Conservation (phyloP, 2,888 invertebrate genomes). For the Melolontha melolontha region DNA sequence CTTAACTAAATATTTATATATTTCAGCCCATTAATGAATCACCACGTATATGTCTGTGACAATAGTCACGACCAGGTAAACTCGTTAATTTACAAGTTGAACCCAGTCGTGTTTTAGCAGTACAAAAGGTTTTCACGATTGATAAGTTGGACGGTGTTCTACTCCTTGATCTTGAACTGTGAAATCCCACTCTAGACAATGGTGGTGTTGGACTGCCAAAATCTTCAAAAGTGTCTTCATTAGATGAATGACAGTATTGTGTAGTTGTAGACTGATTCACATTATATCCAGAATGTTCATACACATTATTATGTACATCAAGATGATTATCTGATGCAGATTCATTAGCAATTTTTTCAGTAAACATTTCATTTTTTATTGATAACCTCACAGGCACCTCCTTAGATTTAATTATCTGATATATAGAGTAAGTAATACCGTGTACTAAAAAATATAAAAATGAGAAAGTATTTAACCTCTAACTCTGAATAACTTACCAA, state of each 20-base stretch:
- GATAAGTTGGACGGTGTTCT: conserved; percentile 58
- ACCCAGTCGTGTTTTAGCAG: conserved; percentile 60
- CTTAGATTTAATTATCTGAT: conserved; percentile 5
- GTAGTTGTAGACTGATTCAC: conserved; percentile 22
- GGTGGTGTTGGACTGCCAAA: conserved; percentile 58
- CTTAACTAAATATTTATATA: no score
- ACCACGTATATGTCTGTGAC: conserved; percentile 62
- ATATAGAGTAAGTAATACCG: conserved; percentile 13
- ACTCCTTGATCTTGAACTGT: conserved; percentile 58
- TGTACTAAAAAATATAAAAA: conserved; percentile 26
- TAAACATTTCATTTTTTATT: conserved; percentile 6
- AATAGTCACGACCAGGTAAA: conserved; percentile 60
- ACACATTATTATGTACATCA: not conserved
- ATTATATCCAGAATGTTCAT: conserved; percentile 20
- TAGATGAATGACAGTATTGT: conserved; percentile 20
- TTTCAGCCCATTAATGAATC: conserved; percentile 59
- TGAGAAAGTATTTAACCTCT: not conserved
- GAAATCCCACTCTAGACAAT: conserved; percentile 55
- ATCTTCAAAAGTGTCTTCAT: conserved; percentile 44
- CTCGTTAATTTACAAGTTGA: conserved; percentile 61
- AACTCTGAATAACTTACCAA: conserved; percentile 29
- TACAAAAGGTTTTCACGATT: conserved; percentile 53
- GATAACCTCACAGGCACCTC: not conserved
- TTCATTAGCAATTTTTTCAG: no score
- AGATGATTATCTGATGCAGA: not conserved